Evolutionary conservation across 2,797 vertebrate species (phyloP).

Genomic region (Micrastur ruficollis): DNA sequence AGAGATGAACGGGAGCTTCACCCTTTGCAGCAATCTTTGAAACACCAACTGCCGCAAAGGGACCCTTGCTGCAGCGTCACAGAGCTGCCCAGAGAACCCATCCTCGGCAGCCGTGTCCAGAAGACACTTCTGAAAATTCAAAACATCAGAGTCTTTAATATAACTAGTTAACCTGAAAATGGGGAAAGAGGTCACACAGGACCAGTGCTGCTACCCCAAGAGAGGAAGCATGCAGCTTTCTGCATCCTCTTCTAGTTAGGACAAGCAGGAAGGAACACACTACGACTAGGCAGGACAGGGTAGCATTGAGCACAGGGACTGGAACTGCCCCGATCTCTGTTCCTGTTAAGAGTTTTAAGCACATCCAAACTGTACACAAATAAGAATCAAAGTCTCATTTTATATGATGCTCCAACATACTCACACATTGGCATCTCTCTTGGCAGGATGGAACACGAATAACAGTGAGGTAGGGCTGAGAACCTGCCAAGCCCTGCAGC

Average conservation of each 20-base stretch:
- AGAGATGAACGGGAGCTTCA: slow-evolving; percentile 51
- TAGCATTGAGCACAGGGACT: background rate
- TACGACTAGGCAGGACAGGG: background rate
- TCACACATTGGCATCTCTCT: background rate
- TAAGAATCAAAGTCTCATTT: background rate
- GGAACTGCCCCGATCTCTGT: background rate
- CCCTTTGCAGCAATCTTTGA: slow-evolving; percentile 36
- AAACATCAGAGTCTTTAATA: slow-evolving; percentile 66
- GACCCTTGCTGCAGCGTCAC: slow-evolving; percentile 40
- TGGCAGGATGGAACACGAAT: background rate
- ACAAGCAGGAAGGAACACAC: background rate
- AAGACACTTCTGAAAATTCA: slow-evolving; percentile 68
- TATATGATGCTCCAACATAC: background rate
- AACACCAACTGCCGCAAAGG: slow-evolving; percentile 60
- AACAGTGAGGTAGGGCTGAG: background rate
- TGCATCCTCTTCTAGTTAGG: background rate
- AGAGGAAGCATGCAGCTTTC: background rate
- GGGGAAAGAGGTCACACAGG: background rate
- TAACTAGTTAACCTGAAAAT: slow-evolving; percentile 62
- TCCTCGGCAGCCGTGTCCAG: slow-evolving; percentile 54
- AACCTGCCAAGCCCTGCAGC: background rate
- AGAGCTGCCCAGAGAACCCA: slow-evolving; percentile 20
- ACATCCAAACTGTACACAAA: background rate
- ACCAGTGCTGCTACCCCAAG: background rate
- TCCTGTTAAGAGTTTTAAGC: background rate